These are phyloP conservation scores for Cheilinus undulatus DNA, from an alignment of 2,113 vertebrate genomes.

Conservation along the genomic window DNA sequence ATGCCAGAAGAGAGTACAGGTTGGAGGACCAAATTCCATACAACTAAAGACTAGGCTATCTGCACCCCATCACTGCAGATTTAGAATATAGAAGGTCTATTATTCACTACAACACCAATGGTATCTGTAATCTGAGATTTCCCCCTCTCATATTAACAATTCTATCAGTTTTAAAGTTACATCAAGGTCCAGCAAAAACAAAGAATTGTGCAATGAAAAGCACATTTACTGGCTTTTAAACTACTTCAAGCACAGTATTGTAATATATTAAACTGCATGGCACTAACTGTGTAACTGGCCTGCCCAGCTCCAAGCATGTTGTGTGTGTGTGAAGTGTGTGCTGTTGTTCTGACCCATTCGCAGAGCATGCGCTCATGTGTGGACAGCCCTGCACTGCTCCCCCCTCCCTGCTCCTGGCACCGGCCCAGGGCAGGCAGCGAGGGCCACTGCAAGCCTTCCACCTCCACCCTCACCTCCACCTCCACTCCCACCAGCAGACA, in stretches of 20 bases:
- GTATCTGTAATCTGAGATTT: too few relatives aligned
- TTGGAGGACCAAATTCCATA: too few relatives aligned
- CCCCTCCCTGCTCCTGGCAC: constrained; percentile 86
- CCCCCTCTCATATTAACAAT: too few relatives aligned
- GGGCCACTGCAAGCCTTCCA: constrained; percentile 82
- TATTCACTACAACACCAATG: too few relatives aligned
- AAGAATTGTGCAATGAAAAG: background rate
- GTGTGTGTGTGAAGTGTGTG: constrained; percentile 75
- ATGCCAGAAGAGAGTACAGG: too few relatives aligned
- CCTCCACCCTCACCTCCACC: constrained; percentile 74
- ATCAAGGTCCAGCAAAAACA: background rate
- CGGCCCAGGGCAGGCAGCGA: constrained; percentile 87
- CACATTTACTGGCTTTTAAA: background rate
- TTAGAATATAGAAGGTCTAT: too few relatives aligned
- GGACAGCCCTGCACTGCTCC: constrained; percentile 82
- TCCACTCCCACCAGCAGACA: constrained; percentile 82
- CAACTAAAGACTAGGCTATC: too few relatives aligned
- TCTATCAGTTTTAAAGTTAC: background rate
- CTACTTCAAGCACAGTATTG: constrained; percentile 53
- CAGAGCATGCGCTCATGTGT: constrained; percentile 94
- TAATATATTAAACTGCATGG: constrained; percentile 66
- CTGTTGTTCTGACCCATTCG: constrained; percentile 86
- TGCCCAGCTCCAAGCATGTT: constrained; percentile 74
- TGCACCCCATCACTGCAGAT: too few relatives aligned
- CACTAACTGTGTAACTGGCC: constrained; percentile 70